Evolutionary conservation across 2,888 invertebrate species (phyloP).

Genomic region (Aricia artaxerxes): DNA sequence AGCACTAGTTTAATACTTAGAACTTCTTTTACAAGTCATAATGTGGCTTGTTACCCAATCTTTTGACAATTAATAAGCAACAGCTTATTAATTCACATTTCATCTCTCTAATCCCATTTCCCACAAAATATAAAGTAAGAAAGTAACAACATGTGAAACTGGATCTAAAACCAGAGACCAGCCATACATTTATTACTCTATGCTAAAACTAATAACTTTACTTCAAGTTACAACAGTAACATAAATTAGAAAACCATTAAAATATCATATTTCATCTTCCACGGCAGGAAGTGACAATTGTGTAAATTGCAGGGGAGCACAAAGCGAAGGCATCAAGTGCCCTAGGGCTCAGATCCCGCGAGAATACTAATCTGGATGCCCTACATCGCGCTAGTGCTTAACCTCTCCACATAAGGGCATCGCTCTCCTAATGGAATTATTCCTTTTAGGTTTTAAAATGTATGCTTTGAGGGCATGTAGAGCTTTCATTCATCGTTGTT

Average conservation of each 20-base stretch:
- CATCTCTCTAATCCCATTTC: too few species aligned
- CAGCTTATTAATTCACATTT: too few species aligned
- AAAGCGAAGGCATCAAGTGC: not conserved
- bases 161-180: too few species aligned
- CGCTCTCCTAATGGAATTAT: not conserved
- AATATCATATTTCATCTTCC: not conserved
- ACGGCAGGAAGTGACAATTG: slow-evolving; percentile 13
- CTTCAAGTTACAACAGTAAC: not conserved
- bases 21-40: too few species aligned
- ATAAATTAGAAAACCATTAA: not conserved
- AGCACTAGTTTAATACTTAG: too few species aligned
- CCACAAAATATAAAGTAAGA: too few species aligned
- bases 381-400: not conserved
- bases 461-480: not conserved
- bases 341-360: slow-evolving; percentile 7
- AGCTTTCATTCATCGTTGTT: not conserved
- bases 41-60: not conserved
- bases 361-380: slow-evolving; percentile 7
- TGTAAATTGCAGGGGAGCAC: slow-evolving; percentile 9
- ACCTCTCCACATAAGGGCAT: not conserved
- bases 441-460: not conserved
- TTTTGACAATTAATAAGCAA: not conserved
- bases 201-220: not conserved
- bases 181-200: too few species aligned
- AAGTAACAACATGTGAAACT: not conserved